Percentiles rank a stretch among this genome's conserved stretches.
Evolutionary conservation across 2,797 vertebrate genomes (phyloP).

Genomic region (Gastrophryne carolinensis): DNA sequence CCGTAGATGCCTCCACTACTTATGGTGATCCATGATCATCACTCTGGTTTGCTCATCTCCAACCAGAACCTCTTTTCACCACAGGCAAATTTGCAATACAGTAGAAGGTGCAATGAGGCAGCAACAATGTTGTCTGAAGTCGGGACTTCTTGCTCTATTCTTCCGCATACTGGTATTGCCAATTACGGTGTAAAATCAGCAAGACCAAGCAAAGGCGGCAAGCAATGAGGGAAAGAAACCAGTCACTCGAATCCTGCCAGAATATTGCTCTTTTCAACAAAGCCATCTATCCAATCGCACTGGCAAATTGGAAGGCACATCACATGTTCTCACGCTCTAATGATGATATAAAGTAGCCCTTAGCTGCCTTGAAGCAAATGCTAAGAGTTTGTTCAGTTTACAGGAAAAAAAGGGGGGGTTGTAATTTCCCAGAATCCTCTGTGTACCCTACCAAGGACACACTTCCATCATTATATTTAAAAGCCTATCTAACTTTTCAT

Average conservation of each 20-base stretch:
- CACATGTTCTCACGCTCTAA: conserved; percentile 52
- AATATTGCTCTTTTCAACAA: conserved; percentile 51
- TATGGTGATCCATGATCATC: not conserved
- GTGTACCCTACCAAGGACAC: conserved; percentile 2
- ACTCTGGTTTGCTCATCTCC: not conserved
- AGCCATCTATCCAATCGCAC: conserved; percentile 49
- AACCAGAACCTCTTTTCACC: not conserved
- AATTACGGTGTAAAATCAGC: conserved; percentile 14
- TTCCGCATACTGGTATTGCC: conserved; percentile 8
- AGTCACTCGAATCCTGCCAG: conserved; percentile 41
- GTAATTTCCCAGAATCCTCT: conserved; percentile 42
- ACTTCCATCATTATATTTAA: not conserved
- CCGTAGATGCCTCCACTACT: not conserved
- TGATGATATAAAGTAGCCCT: conserved; percentile 55
- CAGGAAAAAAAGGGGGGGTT: not conserved
- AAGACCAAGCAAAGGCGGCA: conserved; percentile 1
- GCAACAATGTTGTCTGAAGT: not conserved
- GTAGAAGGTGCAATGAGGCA: not conserved
- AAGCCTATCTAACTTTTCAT: not conserved
- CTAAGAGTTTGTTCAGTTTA: conserved; percentile 43
- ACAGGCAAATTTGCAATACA: not conserved
- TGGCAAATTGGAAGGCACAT: conserved; percentile 54
- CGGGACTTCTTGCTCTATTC: not conserved
- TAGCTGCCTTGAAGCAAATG: conserved; percentile 53
- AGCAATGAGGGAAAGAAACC: conserved; percentile 14